A percentile compares a stretch with the other conserved stretches of the same genome.
phyloP scores from a whole-genome alignment of 2,797 vertebrate species.

The Sebastes itinus region DNA sequence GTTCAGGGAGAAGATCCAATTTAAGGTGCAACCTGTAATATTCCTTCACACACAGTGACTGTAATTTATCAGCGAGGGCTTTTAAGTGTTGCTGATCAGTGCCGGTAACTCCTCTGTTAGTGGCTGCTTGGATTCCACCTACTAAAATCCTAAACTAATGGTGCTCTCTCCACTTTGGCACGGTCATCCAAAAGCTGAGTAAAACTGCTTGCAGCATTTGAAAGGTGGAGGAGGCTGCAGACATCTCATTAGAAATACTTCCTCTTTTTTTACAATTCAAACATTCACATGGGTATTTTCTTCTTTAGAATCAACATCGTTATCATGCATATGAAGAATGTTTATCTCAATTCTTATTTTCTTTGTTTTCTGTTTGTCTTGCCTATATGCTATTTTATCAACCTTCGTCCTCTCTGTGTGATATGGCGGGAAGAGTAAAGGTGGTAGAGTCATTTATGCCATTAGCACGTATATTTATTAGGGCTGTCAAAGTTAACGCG shows the following conservation, averaged over 20 bases:
- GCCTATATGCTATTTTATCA: background rate
- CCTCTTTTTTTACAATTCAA: background rate
- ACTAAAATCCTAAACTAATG: background rate
- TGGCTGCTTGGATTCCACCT: too few relatives aligned
- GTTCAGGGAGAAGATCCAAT: slow-evolving; percentile 3
- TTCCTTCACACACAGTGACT: background rate
- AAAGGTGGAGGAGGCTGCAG: background rate
- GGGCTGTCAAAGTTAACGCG: too few relatives aligned
- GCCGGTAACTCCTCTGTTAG: background rate
- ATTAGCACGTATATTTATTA: background rate
- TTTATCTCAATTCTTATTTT: background rate
- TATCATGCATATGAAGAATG: background rate
- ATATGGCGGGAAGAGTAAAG: rapidly evolving
- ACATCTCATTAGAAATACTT: background rate
- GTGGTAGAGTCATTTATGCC: rapidly evolving
- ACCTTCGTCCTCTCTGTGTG: background rate
- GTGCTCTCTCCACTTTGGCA: background rate
- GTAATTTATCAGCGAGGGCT: background rate
- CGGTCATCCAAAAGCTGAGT: background rate
- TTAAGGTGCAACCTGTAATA: slow-evolving; percentile 17
- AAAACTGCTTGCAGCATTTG: background rate
- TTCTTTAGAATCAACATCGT: background rate
- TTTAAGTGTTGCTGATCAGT: slow-evolving; percentile 10
- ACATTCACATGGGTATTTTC: background rate
- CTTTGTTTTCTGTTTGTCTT: background rate